Evolutionary conservation across 2,797 vertebrate genomes (phyloP).

Genomic region (Pangasius djambal): DNA sequence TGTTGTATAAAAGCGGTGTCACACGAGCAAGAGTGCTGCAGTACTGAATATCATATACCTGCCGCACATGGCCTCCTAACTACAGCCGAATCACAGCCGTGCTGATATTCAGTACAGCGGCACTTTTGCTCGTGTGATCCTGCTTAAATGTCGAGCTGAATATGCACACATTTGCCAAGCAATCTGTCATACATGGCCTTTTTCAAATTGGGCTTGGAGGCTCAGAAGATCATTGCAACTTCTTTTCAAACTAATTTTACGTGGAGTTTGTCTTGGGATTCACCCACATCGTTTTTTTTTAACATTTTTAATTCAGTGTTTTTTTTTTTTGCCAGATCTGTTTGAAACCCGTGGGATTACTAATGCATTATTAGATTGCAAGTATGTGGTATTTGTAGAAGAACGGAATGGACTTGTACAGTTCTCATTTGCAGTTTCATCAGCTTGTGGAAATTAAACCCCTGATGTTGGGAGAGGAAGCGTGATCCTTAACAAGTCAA

Average conservation of each 20-base stretch:
- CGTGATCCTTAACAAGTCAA: conserved; percentile 23
- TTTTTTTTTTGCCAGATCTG: not conserved
- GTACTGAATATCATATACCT: not conserved
- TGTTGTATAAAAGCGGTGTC: not conserved
- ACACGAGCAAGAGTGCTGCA: not conserved
- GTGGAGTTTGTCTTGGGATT: not conserved
- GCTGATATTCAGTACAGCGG: not conserved
- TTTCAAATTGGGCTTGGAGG: not conserved
- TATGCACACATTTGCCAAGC: not conserved
- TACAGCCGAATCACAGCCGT: not conserved
- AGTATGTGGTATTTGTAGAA: not conserved
- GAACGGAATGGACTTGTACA: not conserved
- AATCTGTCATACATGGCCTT: conserved; percentile 19
- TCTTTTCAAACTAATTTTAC: not conserved
- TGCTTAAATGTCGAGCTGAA: conserved; percentile 11
- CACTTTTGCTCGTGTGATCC: not conserved
- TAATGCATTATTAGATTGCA: not conserved
- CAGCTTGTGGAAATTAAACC: conserved; percentile 26
- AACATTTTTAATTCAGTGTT: not conserved
- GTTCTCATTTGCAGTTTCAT: conserved; percentile 8
- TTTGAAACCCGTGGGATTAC: not conserved
- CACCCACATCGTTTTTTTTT: not conserved
- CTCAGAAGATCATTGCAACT: not conserved
- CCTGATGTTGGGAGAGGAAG: conserved; percentile 18
- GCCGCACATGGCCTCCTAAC: not conserved